A percentile compares a stretch with the other conserved stretches of the same genome.
phyloP scores from a whole-genome alignment of 2,113 vertebrate species.

The Gnathonemus longibarbis region DNA sequence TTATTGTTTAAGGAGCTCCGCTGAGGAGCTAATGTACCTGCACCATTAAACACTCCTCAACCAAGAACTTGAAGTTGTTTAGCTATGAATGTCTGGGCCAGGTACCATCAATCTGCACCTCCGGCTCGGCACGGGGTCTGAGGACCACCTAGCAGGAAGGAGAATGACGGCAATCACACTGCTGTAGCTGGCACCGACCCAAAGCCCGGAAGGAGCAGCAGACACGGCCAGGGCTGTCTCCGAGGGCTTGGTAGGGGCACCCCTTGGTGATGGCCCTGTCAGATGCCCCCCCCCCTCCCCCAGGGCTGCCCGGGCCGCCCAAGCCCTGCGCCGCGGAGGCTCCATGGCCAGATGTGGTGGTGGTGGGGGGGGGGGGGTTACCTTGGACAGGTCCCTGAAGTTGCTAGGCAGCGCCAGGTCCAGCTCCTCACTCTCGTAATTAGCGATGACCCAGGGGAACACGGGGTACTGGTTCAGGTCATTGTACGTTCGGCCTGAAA shows the following conservation, averaged over 20 bases:
- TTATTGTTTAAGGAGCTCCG: not conserved
- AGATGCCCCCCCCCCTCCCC: not conserved
- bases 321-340: no score
- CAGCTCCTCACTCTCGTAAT: slow-evolving; percentile 89
- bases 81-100: not conserved
- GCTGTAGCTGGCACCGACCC: not conserved
- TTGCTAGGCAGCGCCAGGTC: slow-evolving; percentile 96
- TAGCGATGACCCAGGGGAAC: slow-evolving; percentile 97
- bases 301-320: no score
- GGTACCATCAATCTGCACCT: not conserved
- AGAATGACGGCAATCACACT: not conserved
- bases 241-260: not conserved
- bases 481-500: slow-evolving; percentile 81
- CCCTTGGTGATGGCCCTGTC: not conserved
- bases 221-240: not conserved
- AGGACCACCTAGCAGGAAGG: not conserved
- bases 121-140: not conserved
- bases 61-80: slow-evolving; percentile 2
- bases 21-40: not conserved
- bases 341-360: no score
- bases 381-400: slow-evolving; percentile 98
- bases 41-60: not conserved
- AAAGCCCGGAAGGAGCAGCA: not conserved
- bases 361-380: slow-evolving; percentile 40
- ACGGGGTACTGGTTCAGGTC: slow-evolving; percentile 98